Evolutionary conservation across 1,140 invertebrate species (phyloP), one percentile per base, ranked within the genome.

Genomic region (Lepidurus arcticus): DNA sequence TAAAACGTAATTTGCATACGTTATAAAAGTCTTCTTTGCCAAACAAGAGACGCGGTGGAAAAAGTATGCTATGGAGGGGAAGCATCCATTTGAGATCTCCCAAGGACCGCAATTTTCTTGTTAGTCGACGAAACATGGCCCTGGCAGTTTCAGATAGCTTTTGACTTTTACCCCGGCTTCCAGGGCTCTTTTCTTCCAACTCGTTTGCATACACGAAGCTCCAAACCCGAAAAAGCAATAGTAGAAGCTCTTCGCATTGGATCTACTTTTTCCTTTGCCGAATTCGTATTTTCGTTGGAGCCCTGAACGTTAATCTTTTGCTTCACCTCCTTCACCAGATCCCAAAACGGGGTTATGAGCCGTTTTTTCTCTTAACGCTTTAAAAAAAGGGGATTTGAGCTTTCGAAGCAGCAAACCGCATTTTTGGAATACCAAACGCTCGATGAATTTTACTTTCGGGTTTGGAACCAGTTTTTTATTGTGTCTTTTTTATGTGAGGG

Each of bases 1-100:
- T 65, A 65, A 65, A 65, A 65, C 16, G 53, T 65, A 65, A 65
- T 65, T 65, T 65, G 53, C 53, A 65, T 65, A 65, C 53, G 53
- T 65, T 65, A 65, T 65, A 65, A 65, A 65, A 65, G 53, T 65
- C 53, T 65, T 9, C 16, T 65, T 65, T 21, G 53, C 53, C 53
- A 65, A 65, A 65, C 53, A 65, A 65, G 53, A 47, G 45, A 47
- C 45, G 45, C 7, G 4, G 45, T 1, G 45, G 45, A 10, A 10
- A 47, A 65, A 65, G 21, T 65, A 65, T 9, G 53, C 53, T 65
- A 21, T 65, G 21, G 53, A 65, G 21, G 21, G 16, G 53, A 65
- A 65, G 53, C 53, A 65, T 65, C 53, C 53, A 65, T 65, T 65
- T 65, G 16, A 13, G 16, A 21, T 34, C 3, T 65, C 13, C 13